Conservation (phyloP, 2,113 vertebrate species). For the Rhabdornis inornatus region DNA sequence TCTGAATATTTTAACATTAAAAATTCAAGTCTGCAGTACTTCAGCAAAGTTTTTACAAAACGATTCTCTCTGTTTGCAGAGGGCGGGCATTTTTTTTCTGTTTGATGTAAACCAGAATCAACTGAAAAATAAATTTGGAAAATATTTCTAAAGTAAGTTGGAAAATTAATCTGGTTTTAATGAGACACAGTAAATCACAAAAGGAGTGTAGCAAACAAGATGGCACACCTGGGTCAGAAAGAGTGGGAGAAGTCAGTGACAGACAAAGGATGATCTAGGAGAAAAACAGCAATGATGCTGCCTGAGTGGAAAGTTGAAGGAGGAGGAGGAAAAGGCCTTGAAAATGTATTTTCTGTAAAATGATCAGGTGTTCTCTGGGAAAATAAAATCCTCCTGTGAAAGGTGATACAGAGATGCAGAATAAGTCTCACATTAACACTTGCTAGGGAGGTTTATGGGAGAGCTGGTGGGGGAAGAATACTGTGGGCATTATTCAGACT, state of each 20-base stretch:
- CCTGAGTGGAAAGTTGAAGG: neutral
- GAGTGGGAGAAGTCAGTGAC: neutral
- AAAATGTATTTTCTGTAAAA: neutral
- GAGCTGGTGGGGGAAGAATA: neutral
- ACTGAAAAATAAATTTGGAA: neutral
- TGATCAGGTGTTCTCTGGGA: neutral
- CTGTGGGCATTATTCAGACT: neutral
- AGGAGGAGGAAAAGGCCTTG: neutral
- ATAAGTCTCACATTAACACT: neutral
- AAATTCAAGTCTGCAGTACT: neutral
- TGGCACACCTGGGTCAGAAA: neutral
- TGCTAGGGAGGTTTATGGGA: neutral
- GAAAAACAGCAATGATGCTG: neutral
- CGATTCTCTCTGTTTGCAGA: neutral
- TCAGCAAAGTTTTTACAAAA: neutral
- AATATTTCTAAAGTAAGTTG: neutral
- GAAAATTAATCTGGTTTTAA: neutral
- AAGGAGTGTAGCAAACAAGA: neutral
- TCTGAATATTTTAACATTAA: neutral
- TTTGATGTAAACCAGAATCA: neutral
- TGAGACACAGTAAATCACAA: neutral
- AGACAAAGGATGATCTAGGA: neutral
- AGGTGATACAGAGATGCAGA: neutral
- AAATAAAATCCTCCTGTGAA: neutral
- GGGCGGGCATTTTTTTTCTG: neutral